These are phyloP conservation scores for Dufourea novaeangliae DNA, from an alignment of 1,140 invertebrate genomes.

Conservation along the genomic window DNA sequence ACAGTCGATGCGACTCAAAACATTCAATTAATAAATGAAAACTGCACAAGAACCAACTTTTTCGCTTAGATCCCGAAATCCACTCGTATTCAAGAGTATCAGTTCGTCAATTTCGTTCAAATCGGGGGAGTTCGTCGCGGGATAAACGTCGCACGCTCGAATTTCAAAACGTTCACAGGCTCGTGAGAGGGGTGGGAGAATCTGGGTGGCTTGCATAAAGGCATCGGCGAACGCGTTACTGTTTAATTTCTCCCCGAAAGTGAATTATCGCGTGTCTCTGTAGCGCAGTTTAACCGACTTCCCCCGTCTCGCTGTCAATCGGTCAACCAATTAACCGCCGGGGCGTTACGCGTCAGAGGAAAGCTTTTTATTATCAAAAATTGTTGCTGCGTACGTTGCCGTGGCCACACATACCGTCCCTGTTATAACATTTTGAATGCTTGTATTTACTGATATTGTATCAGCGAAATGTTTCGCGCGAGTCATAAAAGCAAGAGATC, in stretches of 20 bases:
- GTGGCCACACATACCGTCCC: background rate
- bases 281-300: slow-evolving; percentile 4
- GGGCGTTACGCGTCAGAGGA: background rate
- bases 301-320: slow-evolving; percentile 2
- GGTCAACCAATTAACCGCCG: slow-evolving; percentile 22
- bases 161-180: background rate
- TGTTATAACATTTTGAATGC: background rate
- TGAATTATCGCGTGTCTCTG: slow-evolving; percentile 7
- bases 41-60: no score
- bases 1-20: no score
- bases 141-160: background rate
- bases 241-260: slow-evolving; percentile 13
- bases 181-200: no score
- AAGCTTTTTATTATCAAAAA: slow-evolving; percentile 1
- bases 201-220: background rate
- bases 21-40: no score
- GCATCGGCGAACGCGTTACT: background rate
- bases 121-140: background rate
- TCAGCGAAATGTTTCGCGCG: background rate
- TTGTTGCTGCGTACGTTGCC: background rate
- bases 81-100: no score
- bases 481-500: background rate
- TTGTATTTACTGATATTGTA: background rate
- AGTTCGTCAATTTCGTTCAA: no score
- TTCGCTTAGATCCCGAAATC: no score